Evolutionary conservation across 2,113 vertebrate species (phyloP), one percentile per base, ranked within the genome.

Genomic region (Callipepla californica): DNA sequence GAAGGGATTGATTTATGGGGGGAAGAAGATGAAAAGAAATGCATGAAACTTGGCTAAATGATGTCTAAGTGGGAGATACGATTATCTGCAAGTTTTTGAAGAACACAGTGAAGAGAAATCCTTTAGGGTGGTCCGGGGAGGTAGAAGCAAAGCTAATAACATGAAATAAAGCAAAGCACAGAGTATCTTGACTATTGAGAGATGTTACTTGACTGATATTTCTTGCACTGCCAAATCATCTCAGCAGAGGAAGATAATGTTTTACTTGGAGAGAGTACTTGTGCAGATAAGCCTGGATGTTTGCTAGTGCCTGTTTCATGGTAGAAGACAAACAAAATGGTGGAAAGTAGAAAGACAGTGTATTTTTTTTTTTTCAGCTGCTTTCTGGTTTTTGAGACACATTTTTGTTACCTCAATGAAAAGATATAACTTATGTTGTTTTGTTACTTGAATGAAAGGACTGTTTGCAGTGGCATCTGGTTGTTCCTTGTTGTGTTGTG

Each of bases 1-100:
- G 81, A 91, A 95, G 61, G 82, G 50, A 67, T 79, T 95, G 93
- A 95, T 96, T 94, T 95, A 83, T 78, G 87, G 93, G 79, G 42
- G 87, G 82, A 90, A 51, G 65, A 85, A 96, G 94, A 95, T 96
- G 86, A 95, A 96, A 96, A 92, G 93, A 94, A 96, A 76, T 26
- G 25, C 44, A 72, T 80, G 78, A 92, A 79, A 78, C 89, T 96
- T 95, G 72, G 78, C 89, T 95, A 94, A 90, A 87, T 76, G 22
- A 69, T 89, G 68, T 87, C 51, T 82, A 66, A 96, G 94, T 92
- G 81, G 85, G 93, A 94, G 95, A 95, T 91, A 92, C 5, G 62
- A 87, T 91, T 95, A 95, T 94, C 93, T 80, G 47, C 73, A 84
- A 90, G 82, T 76, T 79, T 91, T 95, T 96, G 90, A 93, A 91